Evolutionary conservation across 35 echinoderm and acorn worm genomes (phyloP), one percentile per base, ranked within the genome.

Genomic region (Ophiothrix spiculata): DNA sequence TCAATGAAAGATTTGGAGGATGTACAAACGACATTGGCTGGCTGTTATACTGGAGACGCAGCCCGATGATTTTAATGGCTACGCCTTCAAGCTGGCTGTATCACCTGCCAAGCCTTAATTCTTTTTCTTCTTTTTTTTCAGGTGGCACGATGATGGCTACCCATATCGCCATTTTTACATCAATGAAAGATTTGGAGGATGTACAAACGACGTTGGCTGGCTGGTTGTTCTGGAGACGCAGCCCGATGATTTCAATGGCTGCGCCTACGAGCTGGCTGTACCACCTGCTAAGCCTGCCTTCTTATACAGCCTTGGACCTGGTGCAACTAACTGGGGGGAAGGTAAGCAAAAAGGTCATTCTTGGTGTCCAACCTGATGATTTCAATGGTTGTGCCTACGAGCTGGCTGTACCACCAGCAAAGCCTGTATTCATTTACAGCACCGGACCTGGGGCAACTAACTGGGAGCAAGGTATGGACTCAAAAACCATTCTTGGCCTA

Each of bases 381-480:
- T 40, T 40, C n/a, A 54, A 84, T 12, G 75, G 31, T 0, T 91
- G 89, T 86, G 38, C 73, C 29, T 91, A 82, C 75, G 74, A 91
- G 38, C 14, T 69, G 60, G 60, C 60, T 1, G 60, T 38, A 31
- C 35, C 33, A 17, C 31, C 15, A 3, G 14, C n/a, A 4, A 79
- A 91, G 8, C 89, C 89, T 21, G 38, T 46, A 37, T 85, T 91
- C 75, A 38, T 85, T 19, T 91, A 80, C 73, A 91, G 89, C 60
- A 56, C 32, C 31, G 12, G 39, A 32, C 38, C 15, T n/a, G 34
- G 32, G 23, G 36, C 17, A 4, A 54, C 39, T 40, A 90, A 60
- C 31, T 90, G 80, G 80, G 39, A 29, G 19, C 19, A 60, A 64
- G 81, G 81, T 84, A 63, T 1, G 32, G n/a, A n/a, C n/a, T n/a